A percentile compares a stretch with the other conserved stretches of the same genome.
Conservation (phyloP, 2,797 vertebrate species). For the Harpagifer antarcticus region DNA sequence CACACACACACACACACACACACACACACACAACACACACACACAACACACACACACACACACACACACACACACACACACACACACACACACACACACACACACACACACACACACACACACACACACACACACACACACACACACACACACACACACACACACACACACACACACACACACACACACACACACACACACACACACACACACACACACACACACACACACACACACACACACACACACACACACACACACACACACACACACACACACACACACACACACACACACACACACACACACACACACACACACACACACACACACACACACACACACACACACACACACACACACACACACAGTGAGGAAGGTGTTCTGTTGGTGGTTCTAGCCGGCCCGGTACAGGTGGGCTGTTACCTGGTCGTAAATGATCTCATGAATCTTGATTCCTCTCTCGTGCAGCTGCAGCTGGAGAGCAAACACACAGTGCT, state of each 20-base stretch:
- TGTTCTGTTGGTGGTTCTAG: not conserved
- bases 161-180: too few species aligned
- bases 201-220: not conserved
- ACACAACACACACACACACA: not conserved
- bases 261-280: not conserved
- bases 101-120: too few species aligned
- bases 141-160: too few species aligned
- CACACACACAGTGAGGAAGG: too few species aligned
- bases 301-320: too few species aligned
- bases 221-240: too few species aligned
- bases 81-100: too few species aligned
- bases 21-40: constrained; percentile 37
- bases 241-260: not conserved
- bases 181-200: not conserved
- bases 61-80: not conserved
- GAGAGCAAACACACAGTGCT: constrained; percentile 24
- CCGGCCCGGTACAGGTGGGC: not conserved
- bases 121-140: not conserved
- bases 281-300: too few species aligned
- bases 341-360: too few species aligned
- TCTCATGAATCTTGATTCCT: constrained; percentile 94
- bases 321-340: constrained; percentile 9
- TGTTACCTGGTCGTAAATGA: constrained; percentile 94
- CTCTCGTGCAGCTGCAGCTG: constrained; percentile 96
- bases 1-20: constrained; percentile 45